A percentile compares a stretch with the other conserved stretches of the same genome.
Evolutionary conservation across 1,140 invertebrate species (phyloP).

Genomic region (Oedothorax gibbosus): DNA sequence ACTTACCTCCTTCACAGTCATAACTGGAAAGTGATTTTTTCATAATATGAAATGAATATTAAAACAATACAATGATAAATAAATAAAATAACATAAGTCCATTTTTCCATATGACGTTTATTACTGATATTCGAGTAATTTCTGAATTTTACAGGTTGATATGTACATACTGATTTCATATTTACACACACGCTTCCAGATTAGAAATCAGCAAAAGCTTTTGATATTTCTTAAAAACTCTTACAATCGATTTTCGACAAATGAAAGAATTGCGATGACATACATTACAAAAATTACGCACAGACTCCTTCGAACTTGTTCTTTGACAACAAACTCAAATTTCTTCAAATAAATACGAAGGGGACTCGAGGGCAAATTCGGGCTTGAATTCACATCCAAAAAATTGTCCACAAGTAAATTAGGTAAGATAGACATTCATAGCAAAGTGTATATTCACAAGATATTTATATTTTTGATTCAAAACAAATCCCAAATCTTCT

Average conservation of each 20-base stretch:
- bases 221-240: conserved; percentile 44
- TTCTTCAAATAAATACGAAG: conserved; percentile 8
- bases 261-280: conserved; percentile 8
- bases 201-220: conserved; percentile 47
- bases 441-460: no score
- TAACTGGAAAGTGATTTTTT: no score
- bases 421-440: no score
- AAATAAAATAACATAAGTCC: neutral
- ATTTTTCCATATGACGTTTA: conserved; percentile 55
- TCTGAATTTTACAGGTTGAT: conserved; percentile 58
- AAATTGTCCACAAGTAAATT: no score
- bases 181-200: conserved; percentile 45
- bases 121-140: conserved; percentile 57
- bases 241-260: conserved; percentile 28
- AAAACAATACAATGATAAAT: neutral
- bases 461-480: no score
- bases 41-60: no score
- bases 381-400: no score
- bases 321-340: neutral
- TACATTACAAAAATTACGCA: conserved; percentile 24
- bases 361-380: neutral
- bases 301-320: no score
- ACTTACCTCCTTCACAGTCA: no score
- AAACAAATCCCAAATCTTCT: no score
- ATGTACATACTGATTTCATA: conserved; percentile 57